Percentiles rank a stretch among this genome's conserved stretches.
phyloP scores from a whole-genome alignment of 2,888 invertebrate genomes.

The Trileptium ribeirensis region DNA sequence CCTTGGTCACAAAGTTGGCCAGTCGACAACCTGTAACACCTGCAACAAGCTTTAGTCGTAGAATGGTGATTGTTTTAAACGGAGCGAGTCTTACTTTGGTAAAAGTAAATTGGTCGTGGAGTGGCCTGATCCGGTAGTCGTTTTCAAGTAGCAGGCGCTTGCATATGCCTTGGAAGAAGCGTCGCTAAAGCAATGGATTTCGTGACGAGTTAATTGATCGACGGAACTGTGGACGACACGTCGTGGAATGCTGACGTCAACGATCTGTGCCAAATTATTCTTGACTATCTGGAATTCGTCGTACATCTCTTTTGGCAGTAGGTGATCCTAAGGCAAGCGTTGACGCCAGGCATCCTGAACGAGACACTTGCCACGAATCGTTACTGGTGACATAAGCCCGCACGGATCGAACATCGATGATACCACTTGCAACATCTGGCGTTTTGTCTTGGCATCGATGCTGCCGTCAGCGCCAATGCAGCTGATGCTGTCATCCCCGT shows the following conservation, averaged over 20 bases:
- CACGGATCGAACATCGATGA: no score
- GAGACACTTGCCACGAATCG: no score
- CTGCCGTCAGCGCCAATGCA: no score
- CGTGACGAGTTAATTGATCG: not conserved
- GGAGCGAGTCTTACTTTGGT: slow-evolving; percentile 20
- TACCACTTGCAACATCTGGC: no score
- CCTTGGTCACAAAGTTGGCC: not conserved
- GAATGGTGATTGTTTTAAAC: slow-evolving; percentile 17
- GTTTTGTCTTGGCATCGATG: no score
- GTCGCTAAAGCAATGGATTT: slow-evolving; percentile 23
- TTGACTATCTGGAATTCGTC: not conserved
- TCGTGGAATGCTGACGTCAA: not conserved
- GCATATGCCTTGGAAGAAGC: slow-evolving; percentile 24
- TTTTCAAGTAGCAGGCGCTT: not conserved
- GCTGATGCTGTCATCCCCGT: no score
- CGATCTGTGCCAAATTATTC: not conserved
- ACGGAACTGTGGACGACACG: not conserved
- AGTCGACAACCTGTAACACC: slow-evolving; percentile 10
- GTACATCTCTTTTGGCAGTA: not conserved
- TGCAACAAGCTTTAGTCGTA: slow-evolving; percentile 26
- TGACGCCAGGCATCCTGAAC: slow-evolving; percentile 22
- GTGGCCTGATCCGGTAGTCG: not conserved
- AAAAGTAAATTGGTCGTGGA: slow-evolving; percentile 15
- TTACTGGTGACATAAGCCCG: no score
- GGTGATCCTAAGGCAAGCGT: slow-evolving; percentile 13